These are phyloP conservation scores for Cepaea hortensis DNA, from an alignment of 2,888 invertebrate genomes.

Conservation along the genomic window DNA sequence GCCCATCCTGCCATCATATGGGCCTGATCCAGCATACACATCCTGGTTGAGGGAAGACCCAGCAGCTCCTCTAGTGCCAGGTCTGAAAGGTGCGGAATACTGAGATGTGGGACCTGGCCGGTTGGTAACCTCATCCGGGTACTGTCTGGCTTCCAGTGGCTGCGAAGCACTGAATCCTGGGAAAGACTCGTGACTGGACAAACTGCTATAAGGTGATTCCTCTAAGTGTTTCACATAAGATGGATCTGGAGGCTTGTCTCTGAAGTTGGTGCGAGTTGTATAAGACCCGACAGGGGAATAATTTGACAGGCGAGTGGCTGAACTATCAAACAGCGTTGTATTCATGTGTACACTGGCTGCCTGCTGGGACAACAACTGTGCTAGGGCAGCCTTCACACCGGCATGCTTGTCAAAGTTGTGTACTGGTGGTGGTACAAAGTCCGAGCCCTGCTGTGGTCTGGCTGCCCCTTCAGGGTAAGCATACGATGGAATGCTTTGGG, in stretches of 20 bases:
- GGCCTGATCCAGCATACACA: conserved; percentile 2
- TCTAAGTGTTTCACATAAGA: not conserved
- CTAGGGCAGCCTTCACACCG: conserved; percentile 78
- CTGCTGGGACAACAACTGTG: conserved; percentile 78
- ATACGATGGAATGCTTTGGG: not conserved
- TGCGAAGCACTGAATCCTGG: not conserved
- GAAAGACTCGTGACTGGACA: not conserved
- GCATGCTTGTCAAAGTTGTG: conserved; percentile 57
- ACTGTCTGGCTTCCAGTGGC: not conserved
- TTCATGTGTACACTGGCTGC: conserved; percentile 74
- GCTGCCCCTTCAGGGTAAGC: not conserved
- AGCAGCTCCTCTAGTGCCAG: not conserved
- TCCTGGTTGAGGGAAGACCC: conserved; percentile 12
- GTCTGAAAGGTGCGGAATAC: conserved; percentile 30
- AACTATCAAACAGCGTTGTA: conserved; percentile 35
- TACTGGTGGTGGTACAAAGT: not conserved
- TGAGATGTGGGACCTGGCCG: not conserved
- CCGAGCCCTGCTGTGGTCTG: not conserved
- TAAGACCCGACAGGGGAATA: not conserved
- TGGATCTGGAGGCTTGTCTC: not conserved
- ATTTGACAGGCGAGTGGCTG: not conserved
- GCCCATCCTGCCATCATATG: not conserved
- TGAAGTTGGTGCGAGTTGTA: not conserved
- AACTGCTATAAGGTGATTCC: not conserved
- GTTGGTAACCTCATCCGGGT: not conserved